A percentile compares a stretch with the other conserved stretches of the same genome.
phyloP scores from a whole-genome alignment of 2,113 vertebrate species.

The Nothobranchius kuhntae region DNA sequence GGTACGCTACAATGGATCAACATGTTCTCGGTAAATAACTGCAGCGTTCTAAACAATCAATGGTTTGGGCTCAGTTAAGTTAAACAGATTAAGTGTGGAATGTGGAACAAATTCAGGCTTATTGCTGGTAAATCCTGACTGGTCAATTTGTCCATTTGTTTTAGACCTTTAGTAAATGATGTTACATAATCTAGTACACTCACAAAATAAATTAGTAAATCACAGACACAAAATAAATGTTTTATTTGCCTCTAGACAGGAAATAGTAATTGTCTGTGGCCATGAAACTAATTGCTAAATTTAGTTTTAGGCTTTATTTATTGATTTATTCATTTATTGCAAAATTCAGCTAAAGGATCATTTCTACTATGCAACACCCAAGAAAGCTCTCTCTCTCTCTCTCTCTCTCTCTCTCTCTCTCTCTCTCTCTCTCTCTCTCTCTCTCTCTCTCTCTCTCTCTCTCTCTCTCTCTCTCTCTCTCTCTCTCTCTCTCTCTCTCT shows the following conservation, averaged over 20 bases:
- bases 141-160: background rate
- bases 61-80: constrained; percentile 22
- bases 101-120: constrained; percentile 41
- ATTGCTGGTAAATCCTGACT: constrained; percentile 14
- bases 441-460: too few species aligned
- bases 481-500: too few species aligned
- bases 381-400: too few species aligned
- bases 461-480: too few species aligned
- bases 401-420: too few species aligned
- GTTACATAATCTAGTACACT: constrained; percentile 15
- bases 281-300: too few species aligned
- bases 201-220: background rate
- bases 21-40: background rate
- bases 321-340: too few species aligned
- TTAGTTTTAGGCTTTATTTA: background rate
- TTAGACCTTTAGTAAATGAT: background rate
- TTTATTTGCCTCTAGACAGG: background rate
- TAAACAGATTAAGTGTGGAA: constrained; percentile 48
- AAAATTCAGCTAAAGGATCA: too few species aligned
- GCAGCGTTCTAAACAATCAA: background rate
- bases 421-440: too few species aligned
- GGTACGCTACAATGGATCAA: background rate
- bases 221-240: background rate
- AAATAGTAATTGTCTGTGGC: background rate
- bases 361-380: too few species aligned